Percentiles rank a stretch among this genome's conserved stretches.
Conservation (phyloP, 1,140 invertebrate genomes). For the Dendrolimus kikuchii region DNA sequence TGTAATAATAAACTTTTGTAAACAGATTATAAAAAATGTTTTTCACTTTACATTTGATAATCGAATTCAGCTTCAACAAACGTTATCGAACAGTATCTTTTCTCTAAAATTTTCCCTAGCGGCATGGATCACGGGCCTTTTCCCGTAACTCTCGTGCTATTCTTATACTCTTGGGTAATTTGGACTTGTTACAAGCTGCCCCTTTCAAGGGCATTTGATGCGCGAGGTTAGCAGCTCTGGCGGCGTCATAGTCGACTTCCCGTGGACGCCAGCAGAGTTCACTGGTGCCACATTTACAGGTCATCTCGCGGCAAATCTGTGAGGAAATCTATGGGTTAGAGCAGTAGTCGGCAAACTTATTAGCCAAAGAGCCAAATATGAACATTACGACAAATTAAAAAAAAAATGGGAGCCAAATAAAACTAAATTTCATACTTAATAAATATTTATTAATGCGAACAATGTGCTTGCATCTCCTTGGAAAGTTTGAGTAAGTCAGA, state of each 20-base stretch:
- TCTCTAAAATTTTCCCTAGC: conserved; percentile 7
- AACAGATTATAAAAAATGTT: too few relatives aligned
- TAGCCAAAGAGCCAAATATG: too few relatives aligned
- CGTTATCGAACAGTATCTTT: background rate
- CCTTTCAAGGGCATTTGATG: conserved; percentile 37
- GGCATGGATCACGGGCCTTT: conserved; percentile 18
- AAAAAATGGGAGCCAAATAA: too few relatives aligned
- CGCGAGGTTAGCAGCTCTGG: conserved; percentile 33
- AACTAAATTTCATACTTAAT: too few relatives aligned
- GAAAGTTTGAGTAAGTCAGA: too few relatives aligned
- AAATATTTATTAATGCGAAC: too few relatives aligned
- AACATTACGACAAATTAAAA: background rate
- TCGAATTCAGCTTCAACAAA: background rate
- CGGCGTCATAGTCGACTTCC: conserved; percentile 32
- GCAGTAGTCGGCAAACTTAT: background rate
- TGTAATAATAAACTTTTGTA: too few relatives aligned
- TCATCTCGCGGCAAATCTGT: conserved; percentile 59
- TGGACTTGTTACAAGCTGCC: conserved; percentile 22
- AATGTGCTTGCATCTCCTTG: too few relatives aligned
- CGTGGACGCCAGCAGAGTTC: conserved; percentile 50
- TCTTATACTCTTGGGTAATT: conserved; percentile 37
- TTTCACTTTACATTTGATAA: too few relatives aligned
- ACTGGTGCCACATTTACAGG: conserved; percentile 39
- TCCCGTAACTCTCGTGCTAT: conserved; percentile 31
- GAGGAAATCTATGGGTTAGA: background rate